A percentile compares a stretch with the other conserved stretches of the same genome.
Evolutionary conservation across 2,113 vertebrate genomes (phyloP).

Genomic region (Cryptotis parvus): DNA sequence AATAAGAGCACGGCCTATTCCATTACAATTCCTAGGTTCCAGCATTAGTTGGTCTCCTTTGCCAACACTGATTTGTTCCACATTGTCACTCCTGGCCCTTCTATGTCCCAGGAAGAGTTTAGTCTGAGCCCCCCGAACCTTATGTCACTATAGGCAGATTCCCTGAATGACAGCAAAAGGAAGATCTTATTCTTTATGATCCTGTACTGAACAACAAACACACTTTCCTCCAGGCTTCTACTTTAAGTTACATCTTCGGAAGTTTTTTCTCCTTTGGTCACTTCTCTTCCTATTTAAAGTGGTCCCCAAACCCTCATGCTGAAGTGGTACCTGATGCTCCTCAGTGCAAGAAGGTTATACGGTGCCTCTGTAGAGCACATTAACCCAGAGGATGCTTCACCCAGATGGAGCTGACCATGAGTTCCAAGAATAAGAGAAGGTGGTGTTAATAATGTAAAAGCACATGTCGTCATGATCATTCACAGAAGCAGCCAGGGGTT

Average conservation of each 20-base stretch:
- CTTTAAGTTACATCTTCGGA: background rate
- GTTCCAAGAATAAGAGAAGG: background rate
- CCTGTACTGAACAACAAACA: too few relatives aligned
- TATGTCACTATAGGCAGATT: rapidly evolving
- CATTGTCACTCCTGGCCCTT: rapidly evolving
- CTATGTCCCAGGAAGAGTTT: background rate
- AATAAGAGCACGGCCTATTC: too few relatives aligned
- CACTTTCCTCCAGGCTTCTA: background rate
- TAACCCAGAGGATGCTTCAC: too few relatives aligned
- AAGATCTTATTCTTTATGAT: too few relatives aligned
- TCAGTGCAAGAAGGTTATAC: too few relatives aligned
- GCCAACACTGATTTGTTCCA: background rate
- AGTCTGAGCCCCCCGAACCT: background rate
- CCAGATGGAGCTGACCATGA: background rate
- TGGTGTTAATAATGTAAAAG: too few relatives aligned
- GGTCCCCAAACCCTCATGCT: background rate
- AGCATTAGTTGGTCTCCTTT: background rate
- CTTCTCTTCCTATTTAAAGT: background rate
- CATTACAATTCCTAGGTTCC: background rate
- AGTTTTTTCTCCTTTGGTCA: background rate
- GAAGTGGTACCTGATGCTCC: background rate
- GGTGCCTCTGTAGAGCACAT: background rate
- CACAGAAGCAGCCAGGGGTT: background rate
- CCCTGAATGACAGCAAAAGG: too few relatives aligned
- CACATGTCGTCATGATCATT: too few relatives aligned